phyloP scores from a whole-genome alignment of 2,113 vertebrate genomes.

The Alces alces region DNA sequence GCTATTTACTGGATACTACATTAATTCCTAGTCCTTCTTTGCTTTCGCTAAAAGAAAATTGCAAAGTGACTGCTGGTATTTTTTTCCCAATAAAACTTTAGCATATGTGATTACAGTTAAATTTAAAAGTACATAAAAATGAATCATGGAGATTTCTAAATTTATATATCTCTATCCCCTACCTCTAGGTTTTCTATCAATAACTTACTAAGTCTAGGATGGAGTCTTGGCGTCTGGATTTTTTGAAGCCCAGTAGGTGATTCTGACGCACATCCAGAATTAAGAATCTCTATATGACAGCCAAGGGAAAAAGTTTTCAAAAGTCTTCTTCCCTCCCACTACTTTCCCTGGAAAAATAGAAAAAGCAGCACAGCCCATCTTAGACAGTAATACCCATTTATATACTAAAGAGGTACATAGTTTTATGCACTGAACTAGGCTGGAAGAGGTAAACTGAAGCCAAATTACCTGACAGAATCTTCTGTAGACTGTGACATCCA shows the following conservation, averaged over 20 bases:
- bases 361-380: background rate
- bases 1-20: background rate
- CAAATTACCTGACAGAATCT: slow-evolving; percentile 35
- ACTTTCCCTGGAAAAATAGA: background rate
- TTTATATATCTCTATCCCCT: background rate
- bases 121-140: background rate
- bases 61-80: background rate
- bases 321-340: background rate
- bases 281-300: background rate
- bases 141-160: background rate
- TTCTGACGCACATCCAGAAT: background rate
- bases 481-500: background rate
- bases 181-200: background rate
- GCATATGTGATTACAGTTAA: background rate
- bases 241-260: background rate
- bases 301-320: background rate
- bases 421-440: background rate
- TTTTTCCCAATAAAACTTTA: background rate
- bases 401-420: background rate
- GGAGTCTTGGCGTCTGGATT: background rate
- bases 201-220: background rate
- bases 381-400: background rate
- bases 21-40: background rate
- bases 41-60: background rate
- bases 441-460: background rate